Conservation (phyloP, 2,888 invertebrate genomes). For the Lypha dubia region DNA sequence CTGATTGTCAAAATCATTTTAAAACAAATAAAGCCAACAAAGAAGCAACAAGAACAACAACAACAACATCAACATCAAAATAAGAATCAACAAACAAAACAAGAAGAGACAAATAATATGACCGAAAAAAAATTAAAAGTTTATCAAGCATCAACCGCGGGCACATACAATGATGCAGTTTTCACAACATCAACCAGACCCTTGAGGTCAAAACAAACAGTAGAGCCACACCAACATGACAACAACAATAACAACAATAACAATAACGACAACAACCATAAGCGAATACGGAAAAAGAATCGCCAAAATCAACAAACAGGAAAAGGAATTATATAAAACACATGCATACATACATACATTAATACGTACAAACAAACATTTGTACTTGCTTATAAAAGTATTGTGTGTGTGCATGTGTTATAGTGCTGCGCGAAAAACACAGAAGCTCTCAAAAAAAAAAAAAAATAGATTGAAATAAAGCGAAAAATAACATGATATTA, state of each 20-base stretch:
- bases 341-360: neutral
- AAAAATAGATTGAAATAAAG: conserved; percentile 18
- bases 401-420: neutral
- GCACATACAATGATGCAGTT: conserved; percentile 52
- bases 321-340: conserved; percentile 2
- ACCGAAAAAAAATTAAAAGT: conserved; percentile 49
- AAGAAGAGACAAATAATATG: conserved; percentile 6
- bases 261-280: conserved; percentile 47
- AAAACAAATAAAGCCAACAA: conserved; percentile 25
- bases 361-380: neutral
- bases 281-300: conserved; percentile 28
- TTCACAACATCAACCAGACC: conserved; percentile 66
- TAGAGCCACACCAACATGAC: conserved; percentile 15
- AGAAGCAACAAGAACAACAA: conserved; percentile 6
- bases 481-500: conserved; percentile 24
- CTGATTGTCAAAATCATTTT: conserved; percentile 37
- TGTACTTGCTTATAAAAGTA: too few relatives aligned
- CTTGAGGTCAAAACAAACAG: conserved; percentile 69
- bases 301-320: conserved; percentile 25
- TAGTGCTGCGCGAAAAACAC: neutral
- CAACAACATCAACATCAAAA: too few relatives aligned
- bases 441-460: neutral
- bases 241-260: conserved; percentile 40
- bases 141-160: conserved; percentile 60
- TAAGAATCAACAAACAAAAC: conserved; percentile 18